phyloP scores from a whole-genome alignment of 1,140 invertebrate genomes.

The Lordiphosa collinella region DNA sequence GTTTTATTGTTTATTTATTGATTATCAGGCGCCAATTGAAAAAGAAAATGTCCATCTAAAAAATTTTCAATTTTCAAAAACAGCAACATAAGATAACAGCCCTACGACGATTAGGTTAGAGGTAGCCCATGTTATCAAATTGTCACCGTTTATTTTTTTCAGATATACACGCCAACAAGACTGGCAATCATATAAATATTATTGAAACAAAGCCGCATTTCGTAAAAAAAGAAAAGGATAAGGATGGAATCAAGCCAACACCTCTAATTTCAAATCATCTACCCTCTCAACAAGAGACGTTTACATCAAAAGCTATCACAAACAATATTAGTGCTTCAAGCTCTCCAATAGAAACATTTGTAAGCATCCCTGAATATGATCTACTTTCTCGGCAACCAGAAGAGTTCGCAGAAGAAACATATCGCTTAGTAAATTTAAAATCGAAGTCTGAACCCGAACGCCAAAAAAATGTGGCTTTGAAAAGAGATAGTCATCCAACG shows the following conservation, averaged over 20 bases:
- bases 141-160: constrained; percentile 1
- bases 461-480: constrained; percentile 33
- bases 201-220: constrained; percentile 55
- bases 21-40: no score
- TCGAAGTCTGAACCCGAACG: constrained; percentile 55
- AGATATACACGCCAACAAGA: constrained; percentile 35
- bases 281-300: constrained; percentile 25
- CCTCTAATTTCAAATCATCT: constrained; percentile 31
- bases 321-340: constrained; percentile 23
- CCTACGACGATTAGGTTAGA: no score
- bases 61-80: no score
- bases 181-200: constrained; percentile 40
- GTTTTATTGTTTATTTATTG: no score
- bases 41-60: no score
- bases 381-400: constrained; percentile 90
- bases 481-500: constrained; percentile 38
- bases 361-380: constrained; percentile 87
- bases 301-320: constrained; percentile 18
- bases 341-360: constrained; percentile 49
- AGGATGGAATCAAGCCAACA: constrained; percentile 53
- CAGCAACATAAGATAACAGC: no score
- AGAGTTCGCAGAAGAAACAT: constrained; percentile 89
- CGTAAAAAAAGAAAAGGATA: constrained; percentile 31
- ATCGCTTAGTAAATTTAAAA: constrained; percentile 82
- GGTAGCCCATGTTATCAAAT: not conserved